These are phyloP conservation scores for Apamea monoglypha DNA, from an alignment of 2,888 invertebrate genomes.

Conservation along the genomic window DNA sequence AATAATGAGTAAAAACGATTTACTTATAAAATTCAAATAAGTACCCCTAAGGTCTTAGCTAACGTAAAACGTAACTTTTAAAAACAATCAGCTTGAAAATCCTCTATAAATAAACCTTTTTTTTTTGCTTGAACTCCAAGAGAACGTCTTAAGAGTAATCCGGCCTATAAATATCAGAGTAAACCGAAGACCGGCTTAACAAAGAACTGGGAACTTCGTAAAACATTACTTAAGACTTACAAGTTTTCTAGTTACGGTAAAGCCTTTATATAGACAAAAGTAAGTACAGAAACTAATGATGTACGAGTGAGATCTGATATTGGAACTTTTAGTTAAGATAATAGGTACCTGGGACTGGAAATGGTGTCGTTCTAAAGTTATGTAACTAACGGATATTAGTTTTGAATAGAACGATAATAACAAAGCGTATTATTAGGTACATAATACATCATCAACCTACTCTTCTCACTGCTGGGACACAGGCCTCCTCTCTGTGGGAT, in stretches of 20 bases:
- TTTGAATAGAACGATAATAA: neutral
- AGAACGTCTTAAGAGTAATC: conserved; percentile 48
- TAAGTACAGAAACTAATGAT: conserved; percentile 17
- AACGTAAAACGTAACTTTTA: conserved; percentile 31
- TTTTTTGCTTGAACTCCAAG: conserved; percentile 37
- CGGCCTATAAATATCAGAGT: conserved; percentile 60
- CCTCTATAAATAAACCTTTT: conserved; percentile 47
- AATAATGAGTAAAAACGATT: neutral
- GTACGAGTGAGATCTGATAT: neutral
- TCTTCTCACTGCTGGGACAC: too few species aligned
- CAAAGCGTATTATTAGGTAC: neutral
- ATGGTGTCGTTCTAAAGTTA: neutral
- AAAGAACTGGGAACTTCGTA: conserved; percentile 41
- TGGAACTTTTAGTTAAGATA: neutral
- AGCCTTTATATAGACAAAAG: conserved; percentile 26
- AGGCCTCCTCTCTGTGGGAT: too few species aligned
- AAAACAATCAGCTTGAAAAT: conserved; percentile 38
- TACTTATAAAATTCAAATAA: neutral
- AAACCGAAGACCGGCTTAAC: conserved; percentile 51
- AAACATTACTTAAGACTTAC: conserved; percentile 45
- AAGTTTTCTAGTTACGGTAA: conserved; percentile 61
- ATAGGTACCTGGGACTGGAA: neutral
- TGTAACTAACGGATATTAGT: neutral
- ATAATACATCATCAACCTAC: too few species aligned
- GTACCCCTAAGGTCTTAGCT: neutral